Conservation (phyloP, 2,797 vertebrate species). For the Petrocephalus schoutedeni region DNA sequence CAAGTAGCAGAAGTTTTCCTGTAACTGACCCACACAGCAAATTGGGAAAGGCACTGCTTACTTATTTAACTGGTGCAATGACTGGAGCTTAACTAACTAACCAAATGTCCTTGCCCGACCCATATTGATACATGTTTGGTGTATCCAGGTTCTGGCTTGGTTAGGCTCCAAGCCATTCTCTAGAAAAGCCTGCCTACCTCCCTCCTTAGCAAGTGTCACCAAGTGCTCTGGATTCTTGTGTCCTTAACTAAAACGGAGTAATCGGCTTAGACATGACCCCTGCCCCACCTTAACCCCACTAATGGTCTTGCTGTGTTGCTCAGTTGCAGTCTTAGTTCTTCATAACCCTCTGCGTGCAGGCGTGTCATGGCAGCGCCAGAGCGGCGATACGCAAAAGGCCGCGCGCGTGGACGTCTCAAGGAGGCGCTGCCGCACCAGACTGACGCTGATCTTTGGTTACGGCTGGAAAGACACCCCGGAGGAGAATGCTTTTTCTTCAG, state of each 20-base stretch:
- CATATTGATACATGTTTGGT: not conserved
- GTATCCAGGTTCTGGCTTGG: not conserved
- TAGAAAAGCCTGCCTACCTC: not conserved
- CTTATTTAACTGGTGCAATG: not conserved
- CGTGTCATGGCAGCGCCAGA: constrained; percentile 4
- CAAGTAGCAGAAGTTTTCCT: constrained; percentile 18
- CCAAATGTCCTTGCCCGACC: not conserved
- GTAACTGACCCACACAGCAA: constrained; percentile 11
- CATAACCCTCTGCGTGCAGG: not conserved
- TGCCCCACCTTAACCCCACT: not conserved
- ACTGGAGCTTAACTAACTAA: not conserved
- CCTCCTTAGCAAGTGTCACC: not conserved
- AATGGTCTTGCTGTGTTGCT: not conserved
- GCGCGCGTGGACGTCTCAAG: constrained; percentile 30
- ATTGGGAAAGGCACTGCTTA: not conserved
- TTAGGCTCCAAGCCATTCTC: not conserved
- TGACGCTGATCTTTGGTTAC: constrained; percentile 3
- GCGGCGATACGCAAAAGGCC: constrained; percentile 30
- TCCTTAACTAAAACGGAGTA: not conserved
- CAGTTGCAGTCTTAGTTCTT: not conserved
- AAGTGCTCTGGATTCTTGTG: not conserved
- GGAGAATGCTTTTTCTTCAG: constrained; percentile 38
- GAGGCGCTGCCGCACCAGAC: not conserved
- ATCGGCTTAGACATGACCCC: not conserved
- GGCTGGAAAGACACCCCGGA: not conserved